Evolutionary conservation across 2,888 invertebrate species (phyloP).

Genomic region (Drosophila subquinaria): DNA sequence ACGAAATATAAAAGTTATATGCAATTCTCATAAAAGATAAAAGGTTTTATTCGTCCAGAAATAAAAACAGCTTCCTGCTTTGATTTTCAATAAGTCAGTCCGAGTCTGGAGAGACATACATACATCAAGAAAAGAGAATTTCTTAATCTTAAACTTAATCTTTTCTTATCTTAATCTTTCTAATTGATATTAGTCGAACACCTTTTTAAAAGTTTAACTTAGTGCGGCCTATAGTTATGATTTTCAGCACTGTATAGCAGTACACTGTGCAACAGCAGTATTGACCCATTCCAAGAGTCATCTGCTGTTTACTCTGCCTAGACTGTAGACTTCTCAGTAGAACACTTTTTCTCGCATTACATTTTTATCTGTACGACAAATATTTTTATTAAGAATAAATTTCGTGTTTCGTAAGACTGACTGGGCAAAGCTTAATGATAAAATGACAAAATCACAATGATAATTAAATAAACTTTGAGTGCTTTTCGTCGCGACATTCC

Average conservation of each 20-base stretch:
- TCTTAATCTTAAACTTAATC: too few relatives aligned
- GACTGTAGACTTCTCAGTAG: neutral
- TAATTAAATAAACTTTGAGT: constrained; percentile 79
- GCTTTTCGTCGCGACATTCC: constrained; percentile 67
- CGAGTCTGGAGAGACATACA: too few relatives aligned
- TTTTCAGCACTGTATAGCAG: neutral
- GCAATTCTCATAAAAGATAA: too few relatives aligned
- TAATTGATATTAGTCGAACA: too few relatives aligned
- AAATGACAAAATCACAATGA: constrained; percentile 63
- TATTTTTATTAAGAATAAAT: constrained; percentile 38
- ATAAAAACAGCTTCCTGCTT: too few relatives aligned
- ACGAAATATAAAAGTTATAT: too few relatives aligned
- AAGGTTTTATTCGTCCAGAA: too few relatives aligned
- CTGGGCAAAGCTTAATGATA: constrained; percentile 26
- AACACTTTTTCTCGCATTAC: constrained; percentile 6
- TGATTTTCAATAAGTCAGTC: too few relatives aligned
- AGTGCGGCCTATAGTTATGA: neutral
- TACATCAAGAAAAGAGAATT: too few relatives aligned
- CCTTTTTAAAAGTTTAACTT: neutral
- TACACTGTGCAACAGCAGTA: neutral
- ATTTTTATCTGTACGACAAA: constrained; percentile 25
- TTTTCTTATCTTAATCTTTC: too few relatives aligned
- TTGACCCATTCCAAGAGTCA: neutral
- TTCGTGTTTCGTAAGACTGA: constrained; percentile 19
- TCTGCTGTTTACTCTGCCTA: neutral